Conservation (phyloP, 2,888 invertebrate species). For the Phengaris arion region DNA sequence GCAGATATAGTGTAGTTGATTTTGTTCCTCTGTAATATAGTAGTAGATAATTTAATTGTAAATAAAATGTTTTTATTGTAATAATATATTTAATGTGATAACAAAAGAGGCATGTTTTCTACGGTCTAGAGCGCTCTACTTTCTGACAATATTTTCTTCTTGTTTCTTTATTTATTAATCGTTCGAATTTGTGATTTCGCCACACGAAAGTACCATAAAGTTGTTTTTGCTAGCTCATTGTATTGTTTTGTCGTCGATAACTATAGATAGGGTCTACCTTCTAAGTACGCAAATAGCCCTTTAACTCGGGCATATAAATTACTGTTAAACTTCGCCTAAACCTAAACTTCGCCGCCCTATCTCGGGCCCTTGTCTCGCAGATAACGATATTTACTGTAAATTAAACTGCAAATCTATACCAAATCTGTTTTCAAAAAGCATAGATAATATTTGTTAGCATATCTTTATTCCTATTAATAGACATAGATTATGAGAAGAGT, state of each 20-base stretch:
- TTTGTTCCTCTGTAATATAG: conserved; percentile 77
- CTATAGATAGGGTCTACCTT: conserved; percentile 27
- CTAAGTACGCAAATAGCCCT: neutral
- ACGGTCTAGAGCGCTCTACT: conserved; percentile 44
- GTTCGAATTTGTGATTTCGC: conserved; percentile 31
- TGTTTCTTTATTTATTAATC: conserved; percentile 35
- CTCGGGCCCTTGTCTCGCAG: conserved; percentile 4
- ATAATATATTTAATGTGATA: conserved; percentile 60
- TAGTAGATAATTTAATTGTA: conserved; percentile 73
- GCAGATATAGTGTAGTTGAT: conserved; percentile 71
- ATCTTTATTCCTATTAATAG: neutral
- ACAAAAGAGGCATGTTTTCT: conserved; percentile 64
- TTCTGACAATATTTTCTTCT: conserved; percentile 40
- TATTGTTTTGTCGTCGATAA: conserved; percentile 32
- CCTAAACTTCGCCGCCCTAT: conserved; percentile 25
- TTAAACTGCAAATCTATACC: conserved; percentile 1
- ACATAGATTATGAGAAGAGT: neutral
- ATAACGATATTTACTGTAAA: conserved; percentile 25
- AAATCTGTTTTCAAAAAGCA: neutral
- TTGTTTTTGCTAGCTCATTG: neutral
- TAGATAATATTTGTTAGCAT: neutral
- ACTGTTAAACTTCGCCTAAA: too few relatives aligned
- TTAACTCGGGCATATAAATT: conserved; percentile 17
- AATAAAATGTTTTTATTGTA: conserved; percentile 77
- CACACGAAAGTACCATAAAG: neutral